Conservation (phyloP, 2,797 vertebrate genomes). For the Hippopotamyrus pictus region DNA sequence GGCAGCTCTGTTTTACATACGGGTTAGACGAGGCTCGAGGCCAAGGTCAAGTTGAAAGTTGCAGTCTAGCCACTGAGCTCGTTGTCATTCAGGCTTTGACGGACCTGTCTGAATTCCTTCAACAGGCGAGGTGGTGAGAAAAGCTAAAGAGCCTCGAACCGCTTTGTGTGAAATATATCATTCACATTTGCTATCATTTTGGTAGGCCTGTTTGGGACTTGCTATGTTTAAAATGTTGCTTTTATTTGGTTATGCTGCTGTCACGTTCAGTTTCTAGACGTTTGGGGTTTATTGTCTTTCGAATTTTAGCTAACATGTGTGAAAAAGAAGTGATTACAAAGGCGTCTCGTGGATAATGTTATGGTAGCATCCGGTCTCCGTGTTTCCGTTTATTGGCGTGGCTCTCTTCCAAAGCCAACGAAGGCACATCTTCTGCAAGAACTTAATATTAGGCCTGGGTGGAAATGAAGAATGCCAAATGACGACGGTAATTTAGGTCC, state of each 20-base stretch:
- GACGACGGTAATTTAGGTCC: neutral
- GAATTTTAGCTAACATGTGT: conserved; percentile 46
- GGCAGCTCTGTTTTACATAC: conserved; percentile 62
- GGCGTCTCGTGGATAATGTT: conserved; percentile 23
- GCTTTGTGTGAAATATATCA: neutral
- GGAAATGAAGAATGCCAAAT: neutral
- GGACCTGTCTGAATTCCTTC: conserved; percentile 57
- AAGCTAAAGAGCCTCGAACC: neutral
- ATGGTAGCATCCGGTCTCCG: conserved; percentile 38
- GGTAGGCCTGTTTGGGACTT: neutral
- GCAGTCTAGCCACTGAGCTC: conserved; percentile 72
- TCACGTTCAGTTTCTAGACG: neutral
- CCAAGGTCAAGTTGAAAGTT: conserved; percentile 99
- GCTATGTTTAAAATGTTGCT: neutral
- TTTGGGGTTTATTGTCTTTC: neutral
- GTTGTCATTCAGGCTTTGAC: conserved; percentile 67
- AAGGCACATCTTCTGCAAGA: neutral
- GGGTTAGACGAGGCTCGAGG: conserved; percentile 76
- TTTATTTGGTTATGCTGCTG: neutral
- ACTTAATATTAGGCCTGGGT: neutral
- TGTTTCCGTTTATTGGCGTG: conserved; percentile 45
- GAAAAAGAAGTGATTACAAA: conserved; percentile 47
- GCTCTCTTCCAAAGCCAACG: conserved; percentile 36
- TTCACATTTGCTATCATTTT: neutral
- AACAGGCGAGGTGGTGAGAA: conserved; percentile 46